Evolutionary conservation across 2,888 invertebrate genomes (phyloP).

Genomic region (Theodoxus fluviatilis): DNA sequence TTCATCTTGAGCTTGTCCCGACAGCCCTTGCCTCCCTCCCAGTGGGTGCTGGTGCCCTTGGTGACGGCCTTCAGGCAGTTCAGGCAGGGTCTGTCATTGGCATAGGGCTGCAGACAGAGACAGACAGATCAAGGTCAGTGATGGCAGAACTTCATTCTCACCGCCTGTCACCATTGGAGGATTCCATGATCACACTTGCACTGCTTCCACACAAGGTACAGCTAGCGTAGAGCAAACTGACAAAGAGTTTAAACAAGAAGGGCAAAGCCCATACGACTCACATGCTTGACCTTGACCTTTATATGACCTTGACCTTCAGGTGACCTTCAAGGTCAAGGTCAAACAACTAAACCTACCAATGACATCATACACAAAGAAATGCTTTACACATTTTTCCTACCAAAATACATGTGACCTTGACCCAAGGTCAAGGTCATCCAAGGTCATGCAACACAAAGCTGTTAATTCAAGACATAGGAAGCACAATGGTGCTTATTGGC

Average conservation of each 20-base stretch:
- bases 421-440: no score
- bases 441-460: no score
- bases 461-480: no score
- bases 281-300: no score
- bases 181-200: not conserved
- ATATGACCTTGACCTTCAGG: no score
- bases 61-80: constrained; percentile 58
- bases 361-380: no score
- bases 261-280: no score
- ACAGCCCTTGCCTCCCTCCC: constrained; percentile 68
- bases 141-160: not conserved
- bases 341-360: no score
- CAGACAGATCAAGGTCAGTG: not conserved
- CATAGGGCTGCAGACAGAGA: constrained; percentile 53
- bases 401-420: no score
- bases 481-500: no score
- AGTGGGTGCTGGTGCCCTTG: constrained; percentile 58
- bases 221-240: not conserved
- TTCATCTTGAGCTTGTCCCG: constrained; percentile 65
- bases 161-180: not conserved
- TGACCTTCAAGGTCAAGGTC: no score
- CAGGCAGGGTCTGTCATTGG: constrained; percentile 58
- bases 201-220: not conserved
- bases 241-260: not conserved
- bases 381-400: no score